Evolutionary conservation across 1,140 invertebrate species (phyloP).

Genomic region (Aphaenogaster rudis): DNA sequence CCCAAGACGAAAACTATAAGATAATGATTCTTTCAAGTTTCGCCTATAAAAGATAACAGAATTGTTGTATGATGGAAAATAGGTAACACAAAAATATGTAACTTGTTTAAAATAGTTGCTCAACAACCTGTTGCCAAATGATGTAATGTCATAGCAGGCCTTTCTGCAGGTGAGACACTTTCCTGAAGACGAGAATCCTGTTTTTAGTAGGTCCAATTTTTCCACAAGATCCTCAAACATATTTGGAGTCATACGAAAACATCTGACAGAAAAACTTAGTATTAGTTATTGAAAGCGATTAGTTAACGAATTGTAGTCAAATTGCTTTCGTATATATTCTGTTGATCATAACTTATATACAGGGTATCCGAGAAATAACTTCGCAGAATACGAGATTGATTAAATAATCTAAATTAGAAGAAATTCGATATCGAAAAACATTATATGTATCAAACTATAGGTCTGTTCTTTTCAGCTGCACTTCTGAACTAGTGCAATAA

Average conservation of each 20-base stretch:
- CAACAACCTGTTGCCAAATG: background rate
- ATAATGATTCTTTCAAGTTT: slow-evolving; percentile 14
- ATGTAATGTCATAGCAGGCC: background rate
- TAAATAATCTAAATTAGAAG: too few species aligned
- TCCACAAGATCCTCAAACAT: slow-evolving; percentile 15
- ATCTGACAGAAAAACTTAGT: background rate
- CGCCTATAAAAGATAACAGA: background rate
- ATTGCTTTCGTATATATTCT: background rate
- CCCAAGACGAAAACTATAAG: background rate
- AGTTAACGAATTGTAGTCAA: background rate
- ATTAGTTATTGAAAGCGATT: background rate
- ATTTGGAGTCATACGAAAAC: background rate
- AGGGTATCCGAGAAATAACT: too few species aligned
- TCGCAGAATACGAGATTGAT: too few species aligned
- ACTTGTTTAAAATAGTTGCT: background rate
- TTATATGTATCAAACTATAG: too few species aligned
- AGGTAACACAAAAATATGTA: background rate
- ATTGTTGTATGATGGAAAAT: background rate
- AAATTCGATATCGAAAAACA: too few species aligned
- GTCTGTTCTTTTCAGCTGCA: too few species aligned
- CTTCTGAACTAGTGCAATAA: too few species aligned
- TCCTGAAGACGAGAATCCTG: background rate
- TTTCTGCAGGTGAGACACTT: slow-evolving; percentile 1
- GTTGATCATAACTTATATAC: background rate
- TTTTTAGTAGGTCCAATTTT: background rate